Evolutionary conservation across 2,113 vertebrate genomes (phyloP).

Genomic region (Ciconia maguari): DNA sequence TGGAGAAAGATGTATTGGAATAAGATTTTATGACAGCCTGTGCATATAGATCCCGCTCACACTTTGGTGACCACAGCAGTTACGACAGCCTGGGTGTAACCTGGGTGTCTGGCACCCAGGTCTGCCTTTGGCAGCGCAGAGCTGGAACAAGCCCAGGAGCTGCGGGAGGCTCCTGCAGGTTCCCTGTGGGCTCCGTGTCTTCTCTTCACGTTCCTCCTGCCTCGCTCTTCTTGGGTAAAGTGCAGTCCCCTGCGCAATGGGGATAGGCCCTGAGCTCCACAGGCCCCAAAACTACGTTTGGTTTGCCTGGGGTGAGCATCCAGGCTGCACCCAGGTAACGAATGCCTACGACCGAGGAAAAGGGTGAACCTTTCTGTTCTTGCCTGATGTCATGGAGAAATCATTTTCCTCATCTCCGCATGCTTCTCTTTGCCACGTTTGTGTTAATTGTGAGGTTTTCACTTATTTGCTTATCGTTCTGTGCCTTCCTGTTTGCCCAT

Average conservation of each 20-base stretch:
- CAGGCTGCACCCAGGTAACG: not conserved
- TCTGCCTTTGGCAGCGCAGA: not conserved
- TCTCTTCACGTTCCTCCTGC: not conserved
- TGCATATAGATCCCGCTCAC: not conserved
- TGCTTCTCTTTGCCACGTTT: not conserved
- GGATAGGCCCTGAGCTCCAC: not conserved
- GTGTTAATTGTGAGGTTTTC: not conserved
- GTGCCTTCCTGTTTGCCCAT: not conserved
- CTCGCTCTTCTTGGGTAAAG: not conserved
- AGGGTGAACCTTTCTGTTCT: not conserved
- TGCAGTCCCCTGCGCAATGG: not conserved
- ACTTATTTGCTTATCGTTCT: not conserved
- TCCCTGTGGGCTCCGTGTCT: not conserved
- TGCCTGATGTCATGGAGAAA: not conserved
- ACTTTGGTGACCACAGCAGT: not conserved
- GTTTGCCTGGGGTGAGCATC: not conserved
- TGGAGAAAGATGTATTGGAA: not conserved
- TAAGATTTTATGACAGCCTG: not conserved
- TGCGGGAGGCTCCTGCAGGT: not conserved
- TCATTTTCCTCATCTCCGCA: not conserved
- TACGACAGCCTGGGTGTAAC: not conserved
- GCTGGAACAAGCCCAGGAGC: not conserved
- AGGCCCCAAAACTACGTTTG: fast-evolving
- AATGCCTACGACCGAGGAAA: not conserved
- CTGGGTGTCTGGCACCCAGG: not conserved